These are phyloP conservation scores for Emys orbicularis DNA, from an alignment of 2,797 vertebrate genomes.

Conservation along the genomic window DNA sequence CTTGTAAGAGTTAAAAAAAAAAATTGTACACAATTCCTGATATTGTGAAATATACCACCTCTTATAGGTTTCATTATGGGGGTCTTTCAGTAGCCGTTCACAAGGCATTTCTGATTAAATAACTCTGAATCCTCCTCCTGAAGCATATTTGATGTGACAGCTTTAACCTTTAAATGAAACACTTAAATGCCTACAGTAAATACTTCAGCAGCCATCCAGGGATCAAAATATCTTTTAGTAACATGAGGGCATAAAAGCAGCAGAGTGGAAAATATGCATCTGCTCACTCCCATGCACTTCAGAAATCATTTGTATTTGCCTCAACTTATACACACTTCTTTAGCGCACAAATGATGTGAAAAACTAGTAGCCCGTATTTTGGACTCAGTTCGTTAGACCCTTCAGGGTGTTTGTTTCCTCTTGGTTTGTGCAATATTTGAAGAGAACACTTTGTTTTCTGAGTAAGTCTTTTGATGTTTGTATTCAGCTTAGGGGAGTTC, in stretches of 20 bases:
- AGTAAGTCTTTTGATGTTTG: neutral
- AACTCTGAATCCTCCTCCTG: neutral
- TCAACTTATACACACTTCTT: neutral
- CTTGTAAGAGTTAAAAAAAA: neutral
- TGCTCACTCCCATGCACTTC: neutral
- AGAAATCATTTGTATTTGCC: neutral
- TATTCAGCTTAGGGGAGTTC: neutral
- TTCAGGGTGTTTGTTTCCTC: neutral
- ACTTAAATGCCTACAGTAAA: neutral
- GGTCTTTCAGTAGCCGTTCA: neutral
- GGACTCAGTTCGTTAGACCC: neutral
- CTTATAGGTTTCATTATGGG: neutral
- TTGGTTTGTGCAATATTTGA: neutral
- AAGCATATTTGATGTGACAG: neutral
- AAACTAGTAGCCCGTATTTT: neutral
- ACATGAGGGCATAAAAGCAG: neutral
- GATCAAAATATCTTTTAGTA: neutral
- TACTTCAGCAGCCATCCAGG: neutral
- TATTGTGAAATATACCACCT: neutral
- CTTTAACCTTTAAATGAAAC: neutral
- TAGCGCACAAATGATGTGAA: neutral
- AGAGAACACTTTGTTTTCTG: neutral
- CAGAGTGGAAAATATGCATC: neutral
- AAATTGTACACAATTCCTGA: neutral
- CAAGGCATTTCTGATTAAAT: neutral